Evolutionary conservation across 2,888 invertebrate genomes (phyloP), one percentile per base, ranked within the genome.

Genomic region (Acanthosepion pharaonis): DNA sequence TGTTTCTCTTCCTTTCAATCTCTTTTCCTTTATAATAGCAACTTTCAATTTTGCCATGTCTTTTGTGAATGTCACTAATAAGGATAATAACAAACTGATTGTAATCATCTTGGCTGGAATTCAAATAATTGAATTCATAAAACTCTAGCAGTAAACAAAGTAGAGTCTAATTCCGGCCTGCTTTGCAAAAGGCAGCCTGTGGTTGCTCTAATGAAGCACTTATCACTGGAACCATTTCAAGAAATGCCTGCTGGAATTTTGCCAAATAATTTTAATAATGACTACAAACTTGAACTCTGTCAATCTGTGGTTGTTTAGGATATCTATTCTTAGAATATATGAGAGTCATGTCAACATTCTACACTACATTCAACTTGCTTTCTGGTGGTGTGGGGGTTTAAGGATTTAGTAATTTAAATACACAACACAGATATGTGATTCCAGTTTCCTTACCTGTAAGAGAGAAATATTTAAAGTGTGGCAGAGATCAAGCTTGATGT

Each of bases 11-110:
- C 11, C n/a, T 33, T 18, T 33, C 9, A 15, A 33, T 78, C n/a
- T 33, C 15, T 59, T 78, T 78, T n/a, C 78, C 11, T n/a, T 78
- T 15, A 78, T 78, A 78, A 78, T 78, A 15, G n/a, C 33, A 78
- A 33, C 78, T 78, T 78, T 78, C 78, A 78, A 78, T n/a, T 8
- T n/a, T n/a, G n/a, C 78, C n/a, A 78, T 78, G n/a, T 78, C n/a
- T 78, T 78, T 78, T 78, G 78, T 78, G 78, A 78, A 78, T 78
- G 78, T 78, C 78, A 78, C 78, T 78, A 78, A 78, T 78, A 78
- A 78, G n/a, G 78, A 33, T 78, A 78, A 78, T 78, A 78, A 78
- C 78, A n/a, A 78, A 78, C 78, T 78, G 78, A n/a, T 78, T 33
- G 78, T n/a, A 78, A 78, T 78, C 78, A 78, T 78, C 78, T 78